Base-by-base conservation (phyloP, 2,797 vertebrate genomes). In the Ficedula albicollis region DNA sequence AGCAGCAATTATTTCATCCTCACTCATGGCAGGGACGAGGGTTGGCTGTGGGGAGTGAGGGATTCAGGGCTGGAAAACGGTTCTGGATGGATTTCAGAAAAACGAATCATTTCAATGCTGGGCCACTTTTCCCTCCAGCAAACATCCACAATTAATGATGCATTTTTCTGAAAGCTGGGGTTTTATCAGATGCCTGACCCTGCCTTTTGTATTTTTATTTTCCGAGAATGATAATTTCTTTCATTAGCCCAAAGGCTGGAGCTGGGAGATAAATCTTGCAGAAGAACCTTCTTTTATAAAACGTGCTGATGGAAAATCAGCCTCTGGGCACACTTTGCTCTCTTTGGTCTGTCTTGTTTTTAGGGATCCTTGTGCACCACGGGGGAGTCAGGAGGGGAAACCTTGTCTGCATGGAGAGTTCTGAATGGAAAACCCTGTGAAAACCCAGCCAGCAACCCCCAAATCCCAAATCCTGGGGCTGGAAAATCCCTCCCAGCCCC, bases 391-490 rank as follows among this genome's bases (percentile, higher is more conserved):
- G 67, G 25, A 26, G 29, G 29, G 13, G n/a, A 86, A 82, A 21
- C 23, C 2, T 30, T 4, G 8, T 20, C 48, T 62, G 25, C 29
- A 4, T 2, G 15, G 48, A 27, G 38, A 15, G 11, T 34, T 69
- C 77, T 63, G 38, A 12, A 2, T 11, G 34, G 22, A 51, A 52
- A 39, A 41, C 19, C 27, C 9, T 3, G 27, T 34, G 25, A 48
- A 25, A 46, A 46, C 23, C 22, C 27, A 29, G 11, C n/a, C 41
- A 69, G n/a, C 5, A 72, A 29, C 11, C 22, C 0, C 5, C 13
- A 5, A 22, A 29, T 4, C 20, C 73, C 52, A 2, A 1, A n/a
- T 38, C 19, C 32, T 1, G 36, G 1, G 22, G 10, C 3, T 58
- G 59, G 75, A 2, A 12, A 11, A 87, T 15, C 51, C 51, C 12